These are phyloP conservation scores for Limosa lapponica DNA, from an alignment of 2,797 vertebrate genomes.

Conservation along the genomic window DNA sequence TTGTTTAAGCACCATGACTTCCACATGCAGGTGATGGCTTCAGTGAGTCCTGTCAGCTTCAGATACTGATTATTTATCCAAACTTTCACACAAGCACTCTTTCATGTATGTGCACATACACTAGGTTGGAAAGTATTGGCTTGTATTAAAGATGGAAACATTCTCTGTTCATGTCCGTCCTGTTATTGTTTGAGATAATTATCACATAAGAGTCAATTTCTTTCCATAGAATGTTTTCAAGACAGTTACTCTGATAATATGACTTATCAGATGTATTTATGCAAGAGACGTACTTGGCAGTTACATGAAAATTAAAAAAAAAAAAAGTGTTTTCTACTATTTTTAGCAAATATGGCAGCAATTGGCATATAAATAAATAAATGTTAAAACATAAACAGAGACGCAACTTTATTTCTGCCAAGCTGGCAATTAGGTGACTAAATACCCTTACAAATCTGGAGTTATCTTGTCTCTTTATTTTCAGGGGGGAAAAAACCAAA, in stretches of 20 bases:
- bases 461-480: background rate
- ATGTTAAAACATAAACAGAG: background rate
- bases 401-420: background rate
- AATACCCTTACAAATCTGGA: background rate
- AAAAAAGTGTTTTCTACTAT: background rate
- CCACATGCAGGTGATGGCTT: background rate
- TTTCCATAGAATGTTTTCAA: background rate
- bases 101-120: background rate
- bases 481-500: background rate
- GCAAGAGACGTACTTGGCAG: background rate
- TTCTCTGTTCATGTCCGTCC: background rate
- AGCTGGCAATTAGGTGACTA: background rate
- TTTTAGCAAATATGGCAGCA: background rate
- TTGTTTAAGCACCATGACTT: background rate
- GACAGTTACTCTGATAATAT: background rate
- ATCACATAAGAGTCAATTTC: background rate
- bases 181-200: background rate
- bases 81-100: background rate
- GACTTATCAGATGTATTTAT: background rate
- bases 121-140: background rate
- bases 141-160: background rate
- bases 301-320: background rate
- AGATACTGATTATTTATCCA: background rate
- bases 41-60: background rate
- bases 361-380: background rate